phyloP scores from a whole-genome alignment of 2,797 vertebrate genomes.

The Schizopygopsis pylzovi region DNA sequence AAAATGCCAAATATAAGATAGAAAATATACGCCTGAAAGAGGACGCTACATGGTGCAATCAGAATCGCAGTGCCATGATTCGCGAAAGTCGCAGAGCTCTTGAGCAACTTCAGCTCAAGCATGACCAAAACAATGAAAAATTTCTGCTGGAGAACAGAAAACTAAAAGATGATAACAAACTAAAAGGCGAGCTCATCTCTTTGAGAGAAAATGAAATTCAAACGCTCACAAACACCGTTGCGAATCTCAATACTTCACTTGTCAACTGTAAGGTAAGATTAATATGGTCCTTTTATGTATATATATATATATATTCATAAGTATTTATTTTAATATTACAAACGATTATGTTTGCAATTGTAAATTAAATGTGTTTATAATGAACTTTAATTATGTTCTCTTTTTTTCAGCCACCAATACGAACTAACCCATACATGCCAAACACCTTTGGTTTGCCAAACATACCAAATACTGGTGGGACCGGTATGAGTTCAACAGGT shows the following conservation, averaged over 20 bases:
- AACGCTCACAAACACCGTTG: conserved; percentile 64
- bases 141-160: conserved; percentile 70
- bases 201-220: conserved; percentile 63
- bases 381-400: neutral
- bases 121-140: conserved; percentile 69
- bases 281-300: neutral
- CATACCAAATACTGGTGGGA: conserved; percentile 5
- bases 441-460: neutral
- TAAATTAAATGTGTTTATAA: neutral
- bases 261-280: conserved; percentile 48
- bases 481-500: conserved; percentile 30
- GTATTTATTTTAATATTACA: neutral
- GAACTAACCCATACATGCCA: neutral
- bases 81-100: conserved; percentile 54
- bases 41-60: conserved; percentile 70
- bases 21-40: conserved; percentile 71
- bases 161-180: conserved; percentile 62
- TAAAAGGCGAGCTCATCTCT: conserved; percentile 63
- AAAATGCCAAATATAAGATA: conserved; percentile 68
- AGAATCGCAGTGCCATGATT: conserved; percentile 67
- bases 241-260: conserved; percentile 68
- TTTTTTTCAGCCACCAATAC: neutral
- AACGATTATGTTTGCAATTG: neutral
- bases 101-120: conserved; percentile 59
- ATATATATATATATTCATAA: too few species aligned